phyloP scores from a whole-genome alignment of 2,797 vertebrate species.

The Nothura maculosa region DNA sequence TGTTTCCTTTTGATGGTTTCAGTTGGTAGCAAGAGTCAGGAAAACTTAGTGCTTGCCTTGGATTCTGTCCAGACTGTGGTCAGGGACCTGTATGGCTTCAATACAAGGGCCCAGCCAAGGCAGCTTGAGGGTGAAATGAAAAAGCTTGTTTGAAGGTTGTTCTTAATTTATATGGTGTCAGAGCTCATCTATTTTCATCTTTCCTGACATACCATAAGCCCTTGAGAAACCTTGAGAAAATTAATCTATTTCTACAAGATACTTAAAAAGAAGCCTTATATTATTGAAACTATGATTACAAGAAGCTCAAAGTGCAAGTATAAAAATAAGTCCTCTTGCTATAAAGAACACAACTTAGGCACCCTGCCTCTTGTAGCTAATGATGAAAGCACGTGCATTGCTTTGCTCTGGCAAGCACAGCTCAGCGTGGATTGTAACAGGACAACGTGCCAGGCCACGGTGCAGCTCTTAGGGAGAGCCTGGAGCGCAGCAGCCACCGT shows the following conservation, averaged over 20 bases:
- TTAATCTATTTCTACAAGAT: constrained; percentile 24
- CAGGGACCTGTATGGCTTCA: not conserved
- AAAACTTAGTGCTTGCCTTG: not conserved
- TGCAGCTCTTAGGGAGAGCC: not conserved
- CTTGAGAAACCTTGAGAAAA: constrained; percentile 30
- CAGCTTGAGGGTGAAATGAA: not conserved
- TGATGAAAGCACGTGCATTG: not conserved
- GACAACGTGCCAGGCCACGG: not conserved
- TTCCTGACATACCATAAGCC: not conserved
- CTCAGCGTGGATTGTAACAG: not conserved
- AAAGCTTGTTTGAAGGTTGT: not conserved
- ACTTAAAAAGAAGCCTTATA: not conserved
- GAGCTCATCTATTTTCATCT: not conserved
- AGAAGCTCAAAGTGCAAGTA: constrained; percentile 23
- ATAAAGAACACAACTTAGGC: constrained; percentile 3
- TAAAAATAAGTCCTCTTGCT: constrained; percentile 65
- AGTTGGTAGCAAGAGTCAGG: not conserved
- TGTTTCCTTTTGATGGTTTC: not conserved
- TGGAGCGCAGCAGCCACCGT: not conserved
- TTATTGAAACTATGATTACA: not conserved
- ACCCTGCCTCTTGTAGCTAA: constrained; percentile 28
- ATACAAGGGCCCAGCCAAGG: not conserved
- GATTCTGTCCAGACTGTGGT: not conserved
- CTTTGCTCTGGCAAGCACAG: constrained; percentile 27
- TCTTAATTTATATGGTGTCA: not conserved